Base-by-base conservation (phyloP, 2,113 vertebrate species). In the Grus americana region DNA sequence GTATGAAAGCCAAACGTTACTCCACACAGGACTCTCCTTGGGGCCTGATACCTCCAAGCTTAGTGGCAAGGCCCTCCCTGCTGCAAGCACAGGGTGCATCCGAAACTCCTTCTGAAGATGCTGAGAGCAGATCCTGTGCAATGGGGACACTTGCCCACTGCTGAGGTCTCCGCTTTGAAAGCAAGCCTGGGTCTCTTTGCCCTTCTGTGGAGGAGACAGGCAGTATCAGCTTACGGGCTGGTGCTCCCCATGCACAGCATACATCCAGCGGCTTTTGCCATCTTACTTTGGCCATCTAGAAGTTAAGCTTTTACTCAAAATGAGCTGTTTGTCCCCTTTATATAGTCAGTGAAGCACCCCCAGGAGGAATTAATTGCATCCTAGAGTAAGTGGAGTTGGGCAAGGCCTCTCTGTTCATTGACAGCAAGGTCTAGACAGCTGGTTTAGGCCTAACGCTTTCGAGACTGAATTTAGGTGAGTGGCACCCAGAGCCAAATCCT, bases 191-290 rank as follows among this genome's bases (percentile, higher is more conserved):
- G 3, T 71, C 10, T 84, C 42, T 75, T 47, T 47, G 12, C 0
- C 0, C 3, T 55, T 72, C 29, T 72, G 2, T 29, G 17, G 19
- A 61, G 3, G 4, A 62, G 27, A 9, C 3, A 26, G 55, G 30
- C 2, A 0, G 15, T 36, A 14, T 32, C 0, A 0, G 12, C 14
- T 72, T 10, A 5, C 2, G 16, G 44, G 6, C 36, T 65, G 38
- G 20, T 24, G 9, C 8, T 70, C 29, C 40, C 21, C 11, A 2
- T 5, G 11, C 4, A 5, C 55, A 26, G 50, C 1, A 1, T 30
- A 36, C 5, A 8, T 47, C 27, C 44, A 22, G 2, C 0, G 1
- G 8, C 14, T 82, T 72, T 47, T 62, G 12, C 40, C 8, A 14
- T 12, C 49, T 52, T 16, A 16, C 47, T 73, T 70, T 67, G 26